These are phyloP conservation scores for Typhlichthys eigenmanni DNA, from an alignment of 2,797 vertebrate genomes.

Conservation along the genomic window DNA sequence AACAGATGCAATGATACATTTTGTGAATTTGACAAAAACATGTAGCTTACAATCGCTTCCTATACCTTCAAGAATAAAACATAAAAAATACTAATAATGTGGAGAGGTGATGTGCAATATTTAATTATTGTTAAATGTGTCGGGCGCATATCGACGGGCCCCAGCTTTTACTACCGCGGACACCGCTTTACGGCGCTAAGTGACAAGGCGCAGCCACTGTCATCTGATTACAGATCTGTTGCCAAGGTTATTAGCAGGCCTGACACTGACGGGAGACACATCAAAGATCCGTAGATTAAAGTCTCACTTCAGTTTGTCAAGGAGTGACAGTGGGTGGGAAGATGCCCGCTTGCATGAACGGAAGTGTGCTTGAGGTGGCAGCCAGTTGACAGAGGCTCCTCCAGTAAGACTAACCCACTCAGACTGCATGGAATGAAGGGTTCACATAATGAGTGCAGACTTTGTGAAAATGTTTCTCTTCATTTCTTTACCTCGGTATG, in stretches of 20 bases:
- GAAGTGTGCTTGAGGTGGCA: slow-evolving; percentile 10
- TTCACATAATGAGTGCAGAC: too few relatives aligned
- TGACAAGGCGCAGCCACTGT: slow-evolving; percentile 8
- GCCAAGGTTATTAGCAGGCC: slow-evolving; percentile 29
- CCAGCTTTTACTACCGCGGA: slow-evolving; percentile 3
- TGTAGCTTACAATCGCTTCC: too few relatives aligned
- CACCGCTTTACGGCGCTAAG: background rate
- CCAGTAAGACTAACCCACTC: background rate
- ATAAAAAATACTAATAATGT: background rate
- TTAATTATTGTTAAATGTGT: slow-evolving; percentile 11
- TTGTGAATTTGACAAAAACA: too few relatives aligned
- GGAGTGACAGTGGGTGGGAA: background rate
- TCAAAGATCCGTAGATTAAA: slow-evolving; percentile 1
- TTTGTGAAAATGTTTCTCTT: too few relatives aligned
- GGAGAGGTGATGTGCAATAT: background rate
- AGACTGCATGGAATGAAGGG: background rate
- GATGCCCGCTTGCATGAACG: slow-evolving; percentile 1
- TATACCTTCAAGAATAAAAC: too few relatives aligned
- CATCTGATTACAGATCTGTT: slow-evolving; percentile 17
- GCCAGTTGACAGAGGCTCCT: slow-evolving; percentile 24
- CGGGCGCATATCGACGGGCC: background rate
- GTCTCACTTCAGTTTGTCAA: background rate
- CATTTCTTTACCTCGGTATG: too few relatives aligned
- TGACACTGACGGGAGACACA: slow-evolving; percentile 12
- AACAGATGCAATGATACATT: too few relatives aligned